A percentile compares a stretch with the other conserved stretches of the same genome.
Conservation (phyloP, 2,888 invertebrate species). For the Mellilla xanthometata region DNA sequence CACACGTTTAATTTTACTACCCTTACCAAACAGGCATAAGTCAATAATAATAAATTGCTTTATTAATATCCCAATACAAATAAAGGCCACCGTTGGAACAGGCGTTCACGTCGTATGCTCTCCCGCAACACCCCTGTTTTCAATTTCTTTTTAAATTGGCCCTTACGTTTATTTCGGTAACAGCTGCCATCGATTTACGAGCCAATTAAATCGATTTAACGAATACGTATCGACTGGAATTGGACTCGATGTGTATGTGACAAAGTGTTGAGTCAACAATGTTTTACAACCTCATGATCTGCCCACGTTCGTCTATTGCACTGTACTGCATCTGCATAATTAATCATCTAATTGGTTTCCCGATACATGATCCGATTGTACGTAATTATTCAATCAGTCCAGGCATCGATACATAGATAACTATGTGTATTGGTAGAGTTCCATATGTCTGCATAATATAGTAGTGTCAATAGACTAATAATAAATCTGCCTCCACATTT, state of each 20-base stretch:
- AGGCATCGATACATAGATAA: too few relatives aligned
- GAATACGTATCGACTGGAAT: slow-evolving; percentile 26
- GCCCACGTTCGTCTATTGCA: too few relatives aligned
- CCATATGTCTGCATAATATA: too few relatives aligned
- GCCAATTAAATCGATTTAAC: slow-evolving; percentile 58
- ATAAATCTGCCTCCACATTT: too few relatives aligned
- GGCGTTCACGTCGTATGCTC: slow-evolving; percentile 34
- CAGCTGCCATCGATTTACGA: slow-evolving; percentile 70
- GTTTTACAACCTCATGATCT: too few relatives aligned
- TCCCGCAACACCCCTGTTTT: slow-evolving; percentile 56
- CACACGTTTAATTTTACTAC: background rate
- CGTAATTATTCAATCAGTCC: too few relatives aligned
- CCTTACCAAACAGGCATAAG: background rate
- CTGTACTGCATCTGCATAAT: too few relatives aligned
- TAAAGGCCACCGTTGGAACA: slow-evolving; percentile 32
- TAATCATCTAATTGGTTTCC: too few relatives aligned
- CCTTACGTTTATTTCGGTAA: slow-evolving; percentile 64
- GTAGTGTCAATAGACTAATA: too few relatives aligned
- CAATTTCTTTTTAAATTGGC: slow-evolving; percentile 67
- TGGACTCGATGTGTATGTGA: slow-evolving; percentile 22
- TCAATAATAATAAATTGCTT: slow-evolving; percentile 15
- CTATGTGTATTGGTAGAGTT: too few relatives aligned
- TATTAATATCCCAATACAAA: slow-evolving; percentile 33
- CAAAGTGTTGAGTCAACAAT: slow-evolving; percentile 5
- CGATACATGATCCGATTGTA: too few relatives aligned